phyloP scores from a whole-genome alignment of 2,113 vertebrate genomes.

The Tyrannus savana region DNA sequence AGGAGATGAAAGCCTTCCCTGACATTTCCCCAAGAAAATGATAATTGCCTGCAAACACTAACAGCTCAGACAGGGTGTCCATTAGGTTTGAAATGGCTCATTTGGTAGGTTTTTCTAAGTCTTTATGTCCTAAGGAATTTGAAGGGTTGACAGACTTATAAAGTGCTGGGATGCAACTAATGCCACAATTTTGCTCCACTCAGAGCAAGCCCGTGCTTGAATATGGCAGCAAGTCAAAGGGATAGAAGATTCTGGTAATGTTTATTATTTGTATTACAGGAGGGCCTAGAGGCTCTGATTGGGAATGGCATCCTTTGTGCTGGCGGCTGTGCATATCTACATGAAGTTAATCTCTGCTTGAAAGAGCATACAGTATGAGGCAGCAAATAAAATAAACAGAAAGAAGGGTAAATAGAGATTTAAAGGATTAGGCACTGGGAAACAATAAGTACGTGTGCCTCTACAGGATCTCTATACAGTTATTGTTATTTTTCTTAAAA shows the following conservation, averaged over 20 bases:
- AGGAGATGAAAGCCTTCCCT: not conserved
- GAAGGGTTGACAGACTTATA: not conserved
- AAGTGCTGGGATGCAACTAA: not conserved
- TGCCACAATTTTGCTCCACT: not conserved
- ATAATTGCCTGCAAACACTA: not conserved
- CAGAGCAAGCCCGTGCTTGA: not conserved
- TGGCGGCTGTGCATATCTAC: not conserved
- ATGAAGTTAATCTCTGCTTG: not conserved
- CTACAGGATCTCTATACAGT: not conserved
- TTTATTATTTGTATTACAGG: constrained; percentile 10
- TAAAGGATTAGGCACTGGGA: not conserved
- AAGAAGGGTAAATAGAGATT: not conserved
- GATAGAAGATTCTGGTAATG: not conserved
- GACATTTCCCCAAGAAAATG: not conserved
- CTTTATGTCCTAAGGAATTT: not conserved
- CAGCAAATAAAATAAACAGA: not conserved
- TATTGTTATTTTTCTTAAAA: not conserved
- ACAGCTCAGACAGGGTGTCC: not conserved
- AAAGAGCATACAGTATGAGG: not conserved
- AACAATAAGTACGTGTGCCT: not conserved
- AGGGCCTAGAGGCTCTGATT: not conserved
- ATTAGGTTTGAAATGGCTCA: not conserved
- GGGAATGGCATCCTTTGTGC: not conserved
- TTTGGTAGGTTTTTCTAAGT: not conserved
- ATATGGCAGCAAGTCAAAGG: constrained; percentile 15